Percentiles rank a stretch among this genome's conserved stretches.
These are phyloP conservation scores for Tor tambroides DNA, from an alignment of 2,113 vertebrate species.

Conservation along the genomic window DNA sequence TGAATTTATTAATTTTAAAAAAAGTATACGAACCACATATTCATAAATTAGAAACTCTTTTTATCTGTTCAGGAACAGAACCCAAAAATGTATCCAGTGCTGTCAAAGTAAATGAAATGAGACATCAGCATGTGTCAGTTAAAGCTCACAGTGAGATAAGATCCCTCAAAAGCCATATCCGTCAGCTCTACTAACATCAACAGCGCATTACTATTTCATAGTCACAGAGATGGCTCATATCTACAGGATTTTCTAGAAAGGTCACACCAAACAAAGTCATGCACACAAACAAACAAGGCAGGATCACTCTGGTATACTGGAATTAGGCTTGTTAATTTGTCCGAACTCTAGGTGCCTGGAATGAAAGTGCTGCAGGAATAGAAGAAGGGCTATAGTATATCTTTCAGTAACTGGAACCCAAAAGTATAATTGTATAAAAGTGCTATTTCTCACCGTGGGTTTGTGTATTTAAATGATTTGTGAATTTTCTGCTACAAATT, in stretches of 20 bases:
- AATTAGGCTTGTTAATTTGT: neutral
- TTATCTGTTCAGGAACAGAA: neutral
- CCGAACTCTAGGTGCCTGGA: neutral
- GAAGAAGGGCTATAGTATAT: neutral
- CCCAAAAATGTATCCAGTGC: neutral
- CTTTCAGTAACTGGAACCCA: neutral
- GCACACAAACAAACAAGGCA: constrained; percentile 9
- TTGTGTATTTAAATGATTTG: neutral
- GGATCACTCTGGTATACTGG: neutral
- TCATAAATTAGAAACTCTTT: no score
- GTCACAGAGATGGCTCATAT: constrained; percentile 32
- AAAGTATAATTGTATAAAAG: neutral
- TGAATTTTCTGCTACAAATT: neutral
- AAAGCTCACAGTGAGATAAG: constrained; percentile 20
- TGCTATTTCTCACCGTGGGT: neutral
- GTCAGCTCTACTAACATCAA: constrained; percentile 35
- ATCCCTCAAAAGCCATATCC: constrained; percentile 8
- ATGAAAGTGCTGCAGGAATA: neutral
- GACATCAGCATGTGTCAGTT: constrained; percentile 35
- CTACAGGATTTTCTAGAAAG: constrained; percentile 19
- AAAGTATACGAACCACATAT: no score
- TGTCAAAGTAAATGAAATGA: constrained; percentile 29
- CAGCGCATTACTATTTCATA: neutral
- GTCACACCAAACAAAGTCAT: constrained; percentile 2
- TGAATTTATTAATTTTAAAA: no score